Base-by-base conservation (phyloP, 2,113 vertebrate species). In the Noturus placidus region DNA sequence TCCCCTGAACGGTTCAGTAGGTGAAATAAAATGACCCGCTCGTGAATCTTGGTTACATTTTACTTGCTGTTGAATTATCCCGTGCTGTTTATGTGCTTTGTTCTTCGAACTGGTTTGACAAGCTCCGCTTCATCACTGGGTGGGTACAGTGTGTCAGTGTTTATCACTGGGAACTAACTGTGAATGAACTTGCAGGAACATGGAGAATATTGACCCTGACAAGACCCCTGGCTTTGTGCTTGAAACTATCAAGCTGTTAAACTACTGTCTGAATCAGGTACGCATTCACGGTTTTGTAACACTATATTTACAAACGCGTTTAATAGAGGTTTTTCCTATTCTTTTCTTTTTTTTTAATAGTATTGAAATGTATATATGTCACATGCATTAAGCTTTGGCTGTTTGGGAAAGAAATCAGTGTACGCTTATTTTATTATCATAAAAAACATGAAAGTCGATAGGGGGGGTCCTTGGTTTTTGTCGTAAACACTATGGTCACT, bases 181-280 rank as follows among this genome's bases (percentile, higher is more conserved):
- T 83, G 57, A 77, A 67, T 87, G n/a, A 83, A 35, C 61, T 85
- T 91, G 17, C 90, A 99, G 97, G 92, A 98, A 98, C 90, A 94
- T 95, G 85, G 97, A 97, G 91, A 98, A 98, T 56, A 94, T 97
- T 15, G 96, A 97, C 87, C 92, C 93, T 0, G 97, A 97, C 63
- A 93, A 94, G 90, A 96, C 94, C 38, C 96, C 95, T 0, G 92
- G 95, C 33, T 96, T 98, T 92, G 92, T 96, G 74, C 95, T 93
- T 0, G 96, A 96, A 86, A 96, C 96, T 84, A 94, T 99, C 92
- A 93, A 93, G 6, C 93, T 99, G 83, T 91, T 99, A 90, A 94
- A 92, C 4, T 94, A 94, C 76, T 95, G 96, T 84, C 91, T 95
- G 14, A 91, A 87, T 0, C 92, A 98, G 97, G 97, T 98, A 93